Percentiles rank a stretch among this genome's conserved stretches.
Conservation (phyloP, 2,113 vertebrate species). For the Neodontobutis hainanensis region DNA sequence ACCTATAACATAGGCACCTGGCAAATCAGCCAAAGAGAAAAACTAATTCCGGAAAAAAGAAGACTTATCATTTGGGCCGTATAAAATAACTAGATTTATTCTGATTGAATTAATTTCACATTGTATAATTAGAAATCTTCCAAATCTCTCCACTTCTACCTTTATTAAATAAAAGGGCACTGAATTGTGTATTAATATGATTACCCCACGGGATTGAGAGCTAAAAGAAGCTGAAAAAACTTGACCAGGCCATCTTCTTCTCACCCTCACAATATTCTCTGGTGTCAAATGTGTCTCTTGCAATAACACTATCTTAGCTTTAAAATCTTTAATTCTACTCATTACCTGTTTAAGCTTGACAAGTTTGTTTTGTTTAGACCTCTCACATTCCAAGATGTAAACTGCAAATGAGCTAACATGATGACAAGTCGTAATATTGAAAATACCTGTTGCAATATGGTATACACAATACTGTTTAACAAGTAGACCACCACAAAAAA, state of each 20-base stretch:
- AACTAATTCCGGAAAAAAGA: not conserved
- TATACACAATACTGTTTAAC: not conserved
- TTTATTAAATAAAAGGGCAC: not conserved
- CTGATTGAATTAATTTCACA: not conserved
- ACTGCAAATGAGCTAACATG: not conserved
- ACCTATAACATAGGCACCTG: not conserved
- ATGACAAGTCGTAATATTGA: not conserved
- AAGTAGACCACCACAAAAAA: not conserved
- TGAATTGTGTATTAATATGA: constrained; percentile 1
- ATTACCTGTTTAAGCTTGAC: not conserved
- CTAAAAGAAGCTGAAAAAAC: not conserved
- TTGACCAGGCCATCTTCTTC: not conserved
- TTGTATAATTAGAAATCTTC: not conserved
- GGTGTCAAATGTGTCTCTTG: not conserved
- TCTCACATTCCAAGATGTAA: not conserved
- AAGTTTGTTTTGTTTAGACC: constrained; percentile 4
- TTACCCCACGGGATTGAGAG: not conserved
- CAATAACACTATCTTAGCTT: constrained; percentile 3
- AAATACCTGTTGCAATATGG: not conserved
- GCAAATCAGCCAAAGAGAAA: not conserved
- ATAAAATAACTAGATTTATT: not conserved
- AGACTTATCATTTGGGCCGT: not conserved
- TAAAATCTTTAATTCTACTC: not conserved
- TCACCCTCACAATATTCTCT: not conserved
- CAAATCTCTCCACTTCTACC: not conserved